Percentiles rank a stretch among this genome's conserved stretches.
phyloP scores from a whole-genome alignment of 23 tunicate genomes.

The Clavelina lepadiformis region DNA sequence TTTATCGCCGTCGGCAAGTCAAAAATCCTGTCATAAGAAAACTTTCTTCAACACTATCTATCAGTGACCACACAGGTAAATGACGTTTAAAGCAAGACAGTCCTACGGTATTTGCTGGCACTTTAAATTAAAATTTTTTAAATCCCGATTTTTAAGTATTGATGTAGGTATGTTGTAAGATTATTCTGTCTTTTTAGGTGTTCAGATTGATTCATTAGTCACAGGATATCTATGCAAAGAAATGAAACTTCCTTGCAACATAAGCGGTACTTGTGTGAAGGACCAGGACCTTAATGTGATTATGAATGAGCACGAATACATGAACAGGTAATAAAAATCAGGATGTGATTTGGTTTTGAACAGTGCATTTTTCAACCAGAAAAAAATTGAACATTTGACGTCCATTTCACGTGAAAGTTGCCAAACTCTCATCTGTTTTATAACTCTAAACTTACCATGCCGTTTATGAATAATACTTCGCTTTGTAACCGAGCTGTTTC shows the following conservation, averaged over 20 bases:
- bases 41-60: constrained; percentile 3
- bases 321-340: constrained; percentile 56
- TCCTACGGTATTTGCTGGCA: too few species aligned
- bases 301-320: constrained; percentile 59
- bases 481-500: too few species aligned
- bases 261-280: constrained; percentile 13
- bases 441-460: too few species aligned
- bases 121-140: too few species aligned
- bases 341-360: too few species aligned
- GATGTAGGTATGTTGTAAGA: too few species aligned
- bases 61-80: constrained; percentile 53
- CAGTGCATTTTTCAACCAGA: too few species aligned
- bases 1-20: constrained; percentile 11
- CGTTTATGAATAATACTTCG: too few species aligned
- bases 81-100: too few species aligned
- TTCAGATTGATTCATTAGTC: constrained; percentile 49
- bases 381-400: too few species aligned
- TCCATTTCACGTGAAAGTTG: neutral
- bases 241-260: constrained; percentile 37
- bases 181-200: constrained; percentile 27
- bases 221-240: constrained; percentile 68
- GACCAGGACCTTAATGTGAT: constrained; percentile 34
- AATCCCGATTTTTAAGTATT: too few species aligned
- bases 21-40: constrained; percentile 21
- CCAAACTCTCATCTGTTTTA: neutral